These are phyloP conservation scores for Acromyrmex heyeri DNA, from an alignment of 1,140 invertebrate genomes.

Conservation along the genomic window DNA sequence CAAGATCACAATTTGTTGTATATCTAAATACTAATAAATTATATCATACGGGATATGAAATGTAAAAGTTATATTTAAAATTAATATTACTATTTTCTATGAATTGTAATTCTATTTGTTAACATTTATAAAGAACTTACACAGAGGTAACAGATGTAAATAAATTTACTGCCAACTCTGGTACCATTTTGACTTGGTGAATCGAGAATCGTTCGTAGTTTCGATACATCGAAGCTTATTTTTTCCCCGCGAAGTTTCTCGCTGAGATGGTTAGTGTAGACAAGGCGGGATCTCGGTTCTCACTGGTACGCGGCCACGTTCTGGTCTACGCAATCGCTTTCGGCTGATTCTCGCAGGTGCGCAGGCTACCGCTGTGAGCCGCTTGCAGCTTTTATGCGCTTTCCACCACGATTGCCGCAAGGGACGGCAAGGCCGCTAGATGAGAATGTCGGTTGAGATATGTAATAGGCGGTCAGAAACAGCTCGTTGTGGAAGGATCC, in stretches of 20 bases:
- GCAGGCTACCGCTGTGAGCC: constrained; percentile 62
- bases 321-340: constrained; percentile 79
- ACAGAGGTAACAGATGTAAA: neutral
- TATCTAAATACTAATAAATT: neutral
- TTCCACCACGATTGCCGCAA: constrained; percentile 57
- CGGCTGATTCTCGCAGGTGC: constrained; percentile 72
- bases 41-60: neutral
- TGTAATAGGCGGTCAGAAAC: constrained; percentile 23
- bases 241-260: neutral
- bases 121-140: constrained; percentile 10
- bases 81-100: neutral
- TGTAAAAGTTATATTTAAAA: neutral
- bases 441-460: constrained; percentile 50
- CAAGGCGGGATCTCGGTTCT: constrained; percentile 78
- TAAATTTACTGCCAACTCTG: neutral
- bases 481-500: constrained; percentile 11
- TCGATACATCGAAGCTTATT: constrained; percentile 32
- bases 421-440: constrained; percentile 63
- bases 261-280: constrained; percentile 69
- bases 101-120: neutral
- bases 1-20: neutral
- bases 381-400: constrained; percentile 69
- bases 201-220: constrained; percentile 8
- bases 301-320: constrained; percentile 77
- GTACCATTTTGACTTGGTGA: constrained; percentile 13